Evolutionary conservation across 2,797 vertebrate species (phyloP).

Genomic region (Myotis pilosus): DNA sequence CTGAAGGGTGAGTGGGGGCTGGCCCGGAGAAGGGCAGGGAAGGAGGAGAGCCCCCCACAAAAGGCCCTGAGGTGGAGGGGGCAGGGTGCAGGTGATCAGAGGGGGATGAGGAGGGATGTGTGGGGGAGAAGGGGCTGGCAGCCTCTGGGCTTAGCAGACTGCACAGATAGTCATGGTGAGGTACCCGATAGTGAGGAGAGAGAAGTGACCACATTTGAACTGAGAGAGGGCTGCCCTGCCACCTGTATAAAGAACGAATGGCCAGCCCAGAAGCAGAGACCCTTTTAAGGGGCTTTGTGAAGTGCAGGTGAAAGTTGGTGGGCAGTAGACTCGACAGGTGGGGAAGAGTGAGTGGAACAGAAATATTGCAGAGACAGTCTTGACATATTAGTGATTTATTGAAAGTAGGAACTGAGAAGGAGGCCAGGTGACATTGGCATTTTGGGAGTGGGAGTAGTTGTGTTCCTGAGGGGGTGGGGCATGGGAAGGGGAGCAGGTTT

Average conservation of each 20-base stretch:
- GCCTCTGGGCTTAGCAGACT: neutral
- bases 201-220: neutral
- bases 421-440: neutral
- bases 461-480: neutral
- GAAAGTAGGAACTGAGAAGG: neutral
- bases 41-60: neutral
- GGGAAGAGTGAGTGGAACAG: neutral
- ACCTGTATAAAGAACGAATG: neutral
- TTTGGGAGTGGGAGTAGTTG: no score
- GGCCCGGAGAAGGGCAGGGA: neutral
- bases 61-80: neutral
- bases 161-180: fast-evolving
- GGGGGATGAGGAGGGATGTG: neutral
- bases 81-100: neutral
- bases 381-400: neutral
- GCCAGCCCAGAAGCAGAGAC: neutral
- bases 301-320: neutral
- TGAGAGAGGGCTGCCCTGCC: neutral
- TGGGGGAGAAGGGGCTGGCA: neutral
- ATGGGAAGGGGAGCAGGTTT: neutral
- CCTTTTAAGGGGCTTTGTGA: neutral
- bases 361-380: neutral
- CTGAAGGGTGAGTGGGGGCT: neutral
- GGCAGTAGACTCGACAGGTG: no score
- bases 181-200: neutral